Conservation (phyloP, 2,113 vertebrate species). For the Nanorana parkeri region DNA sequence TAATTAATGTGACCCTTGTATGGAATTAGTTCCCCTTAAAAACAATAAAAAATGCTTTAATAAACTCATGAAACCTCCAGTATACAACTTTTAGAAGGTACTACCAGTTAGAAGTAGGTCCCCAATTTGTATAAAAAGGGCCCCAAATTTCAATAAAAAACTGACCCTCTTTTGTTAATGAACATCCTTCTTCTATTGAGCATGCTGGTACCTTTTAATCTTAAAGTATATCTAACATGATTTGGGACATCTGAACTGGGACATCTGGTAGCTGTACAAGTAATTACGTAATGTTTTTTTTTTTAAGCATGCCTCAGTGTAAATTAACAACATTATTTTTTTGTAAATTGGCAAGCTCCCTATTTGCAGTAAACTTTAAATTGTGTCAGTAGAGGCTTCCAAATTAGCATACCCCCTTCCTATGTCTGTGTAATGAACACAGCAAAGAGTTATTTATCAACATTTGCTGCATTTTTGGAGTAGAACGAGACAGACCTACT, state of each 20-base stretch:
- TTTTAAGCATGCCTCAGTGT: conserved; percentile 25
- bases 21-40: too few relatives aligned
- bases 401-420: conserved; percentile 37
- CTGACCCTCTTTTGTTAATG: too few relatives aligned
- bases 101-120: too few relatives aligned
- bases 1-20: too few relatives aligned
- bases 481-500: background rate
- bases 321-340: conserved; percentile 35
- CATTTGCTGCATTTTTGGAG: conserved; percentile 21
- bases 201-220: conserved; percentile 6
- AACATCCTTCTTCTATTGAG: background rate
- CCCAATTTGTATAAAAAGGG: too few relatives aligned
- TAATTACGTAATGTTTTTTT: conserved; percentile 5
- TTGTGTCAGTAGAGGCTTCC: conserved; percentile 34
- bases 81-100: too few relatives aligned
- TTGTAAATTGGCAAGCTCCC: conserved; percentile 37
- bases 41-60: too few relatives aligned
- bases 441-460: conserved; percentile 47
- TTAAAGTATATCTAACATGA: background rate
- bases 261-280: conserved; percentile 34
- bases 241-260: background rate
- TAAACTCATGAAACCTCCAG: too few relatives aligned
- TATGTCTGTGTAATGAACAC: conserved; percentile 48
- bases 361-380: conserved; percentile 35
- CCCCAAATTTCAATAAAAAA: too few relatives aligned